Base-by-base conservation (phyloP, 2,888 invertebrate genomes). In the Tipula lateralis region DNA sequence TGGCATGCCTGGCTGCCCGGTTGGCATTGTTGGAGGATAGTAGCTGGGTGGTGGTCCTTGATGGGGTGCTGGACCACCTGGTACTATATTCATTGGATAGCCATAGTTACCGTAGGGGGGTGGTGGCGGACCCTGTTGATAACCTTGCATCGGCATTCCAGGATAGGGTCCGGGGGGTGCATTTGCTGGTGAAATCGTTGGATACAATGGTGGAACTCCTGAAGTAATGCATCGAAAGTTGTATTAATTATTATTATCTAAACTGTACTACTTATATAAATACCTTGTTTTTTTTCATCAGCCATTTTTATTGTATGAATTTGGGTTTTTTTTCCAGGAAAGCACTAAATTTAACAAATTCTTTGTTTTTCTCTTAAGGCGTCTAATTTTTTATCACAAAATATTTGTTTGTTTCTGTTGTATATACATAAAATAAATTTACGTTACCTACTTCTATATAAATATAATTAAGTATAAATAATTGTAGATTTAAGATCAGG, bases 121-220 rank as follows among this genome's bases (percentile, higher is more conserved):
- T n/a, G 84, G 83, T 5, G 84, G 84, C 50, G 44, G 84, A 6
- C 44, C 83, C 7, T 29, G 82, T 30, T 82, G 82, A n/a, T 82
- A 82, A 3, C 82, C 82, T 6, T 32, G 30, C 82, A 82, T 82
- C 30, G 82, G 82, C 82, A 82, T 82, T n/a, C 82, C 82, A 6
- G 82, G 82, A 30, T 82, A 82, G 19, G 66, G 66, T 7, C 66
- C 66, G 4, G 66, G 66, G 1, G 82, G 82, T 1, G 82, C 82
- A 82, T 82, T 82, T 82, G 82, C 82, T 16, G 29, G 82, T 29
- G 82, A 6, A 4, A 82, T 82, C 5, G n/a, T 29, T n/a, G 82
- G 82, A 32, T 82, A 82, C n/a, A 29, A 9, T 29, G 82, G 32
- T 82, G 82, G 82, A 16, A 82, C 32, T 30, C 82, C 82, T 82